Evolutionary conservation across 35 echinoderm and acorn worm species (phyloP), one percentile per base, ranked within the genome.

Genomic region (Chiridota heheva): DNA sequence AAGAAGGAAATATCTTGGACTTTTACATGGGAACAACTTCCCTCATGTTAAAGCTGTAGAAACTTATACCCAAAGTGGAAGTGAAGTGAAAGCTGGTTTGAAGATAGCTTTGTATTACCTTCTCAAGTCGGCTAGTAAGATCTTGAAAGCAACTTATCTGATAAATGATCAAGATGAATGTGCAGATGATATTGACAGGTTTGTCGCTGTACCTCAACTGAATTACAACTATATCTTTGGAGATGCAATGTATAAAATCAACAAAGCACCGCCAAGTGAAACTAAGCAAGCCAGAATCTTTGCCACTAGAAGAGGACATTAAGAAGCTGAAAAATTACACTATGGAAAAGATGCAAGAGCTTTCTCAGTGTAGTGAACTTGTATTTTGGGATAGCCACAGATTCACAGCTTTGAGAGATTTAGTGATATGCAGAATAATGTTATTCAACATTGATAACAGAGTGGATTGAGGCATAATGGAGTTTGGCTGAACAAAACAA

Each of bases 51-150:
- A 89, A 67, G 87, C 78, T 3, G 66, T 89, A 17, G 69, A 65
- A 18, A 76, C 28, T 4, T 82, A 76, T 60, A 89, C 87, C 26
- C 8, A 27, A 17, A 20, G 40, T 16, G 2, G 45, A n/a, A n/a
- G 22, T 17, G 60, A 27, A 0, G 63, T 88, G 2, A 88, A 71
- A 58, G 37, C 69, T 59, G 83, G 83, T 42, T 42, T 89, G 2
- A 89, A 89, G 42, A 4, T 63, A 34, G 77, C 40, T 7, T 29
- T 89, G 4, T 89, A 89, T 41, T 89, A 89, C 41, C 55, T 89
- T 30, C 65, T 89, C 1, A 89, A 89, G 42, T 7, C 47, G 17
- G 48, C 76, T 13, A 62, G 36, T 18, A 82, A 63, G 41, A 60
- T 72, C 10, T 36, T 88, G 17, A 80, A 62, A 44, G 67, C 38